Evolutionary conservation across 2,113 vertebrate species (phyloP), one percentile per base, ranked within the genome.

Genomic region (Ammospiza caudacuta): DNA sequence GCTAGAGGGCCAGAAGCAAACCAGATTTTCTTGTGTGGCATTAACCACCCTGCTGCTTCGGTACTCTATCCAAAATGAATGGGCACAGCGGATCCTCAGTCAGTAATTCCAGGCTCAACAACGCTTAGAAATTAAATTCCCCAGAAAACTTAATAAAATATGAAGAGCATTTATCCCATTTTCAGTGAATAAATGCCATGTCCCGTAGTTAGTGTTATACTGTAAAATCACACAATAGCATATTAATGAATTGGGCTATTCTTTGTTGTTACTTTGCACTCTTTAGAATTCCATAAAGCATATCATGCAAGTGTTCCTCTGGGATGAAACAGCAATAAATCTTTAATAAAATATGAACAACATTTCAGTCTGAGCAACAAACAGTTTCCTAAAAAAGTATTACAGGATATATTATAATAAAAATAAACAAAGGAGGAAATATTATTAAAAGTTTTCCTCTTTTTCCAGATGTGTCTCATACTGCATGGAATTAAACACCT

Each of bases 401-500:
- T 92, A 92, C 82, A 76, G 61, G 80, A 95, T 92, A 95, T 92
- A 96, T 96, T 90, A 90, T 79, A 97, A 96, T 93, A 91, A 97
- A 97, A 97, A 96, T 95, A 96, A 97, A 96, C 95, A 97, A 96
- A 92, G 22, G 10, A 84, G 84, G 73, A 87, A 58, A 63, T 94
- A 94, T 92, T 98, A 96, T 97, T 97, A 96, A 97, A 96, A 95
- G 39, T 87, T 96, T 93, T 9, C 16, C n/a, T 94, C 43, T 90
- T 94, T 97, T 97, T 94, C 66, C 78, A 86, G 63, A 95, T 72
- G 55, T 49, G 54, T 59, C 83, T 97, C 19, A 18, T 75, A 95
- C 89, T 95, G n/a, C 90, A 70, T 95, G 41, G 83, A 98, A 98
- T 97, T 97, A 98, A 97, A 85, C 54, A 91, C 5, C 57, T 51